Base-by-base conservation (phyloP, 2,113 vertebrate genomes). In the Chinchilla lanigera region DNA sequence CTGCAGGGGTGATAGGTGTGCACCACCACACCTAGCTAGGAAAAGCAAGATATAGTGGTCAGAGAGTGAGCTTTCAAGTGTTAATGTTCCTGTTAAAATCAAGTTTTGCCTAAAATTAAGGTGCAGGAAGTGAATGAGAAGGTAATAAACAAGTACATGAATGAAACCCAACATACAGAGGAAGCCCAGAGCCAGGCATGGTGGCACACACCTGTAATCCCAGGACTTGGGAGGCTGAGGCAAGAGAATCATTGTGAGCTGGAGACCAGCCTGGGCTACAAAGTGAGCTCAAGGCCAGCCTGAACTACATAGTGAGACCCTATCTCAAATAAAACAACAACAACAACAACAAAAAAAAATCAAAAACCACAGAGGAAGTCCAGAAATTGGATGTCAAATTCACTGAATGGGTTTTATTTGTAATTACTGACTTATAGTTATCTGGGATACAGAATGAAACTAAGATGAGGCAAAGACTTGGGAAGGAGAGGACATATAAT, bases 1-100 rank as follows among this genome's bases (percentile, higher is more conserved):
- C 44, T 30, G 5, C 44, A 17, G 22, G 28, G 44, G 30, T 50
- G 28, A 78, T 14, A 13, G 14, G 28, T 47, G 6, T 78, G n/a
- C 10, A 11, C 5, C 38, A 28, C 11, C 11, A 44, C 2, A 1
- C 26, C 13, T 28, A 7, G 28, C 2, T 30, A 78, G 2, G 6
- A 71, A 83, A 47, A 38, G 52, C 14, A 83, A 63, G 17, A 71
- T 61, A 71, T 63, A 63, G 26, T 85, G 14, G 52, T 56, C 28
- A 77, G 12, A 87, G 4, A 75, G 19, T 77, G 56, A 44, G 5
- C 5, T n/a, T 2, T 30, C 92, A 16, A 3, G 65, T 77, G 17
- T 71, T 60, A 67, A 41, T 19, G n/a, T 77, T 83, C 77, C 35
- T 86, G 47, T 20, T 71, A 81, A 56, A 4, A 41, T 58, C 8